Conservation (phyloP, 2,888 invertebrate genomes). For the Conops quadrifasciatus region DNA sequence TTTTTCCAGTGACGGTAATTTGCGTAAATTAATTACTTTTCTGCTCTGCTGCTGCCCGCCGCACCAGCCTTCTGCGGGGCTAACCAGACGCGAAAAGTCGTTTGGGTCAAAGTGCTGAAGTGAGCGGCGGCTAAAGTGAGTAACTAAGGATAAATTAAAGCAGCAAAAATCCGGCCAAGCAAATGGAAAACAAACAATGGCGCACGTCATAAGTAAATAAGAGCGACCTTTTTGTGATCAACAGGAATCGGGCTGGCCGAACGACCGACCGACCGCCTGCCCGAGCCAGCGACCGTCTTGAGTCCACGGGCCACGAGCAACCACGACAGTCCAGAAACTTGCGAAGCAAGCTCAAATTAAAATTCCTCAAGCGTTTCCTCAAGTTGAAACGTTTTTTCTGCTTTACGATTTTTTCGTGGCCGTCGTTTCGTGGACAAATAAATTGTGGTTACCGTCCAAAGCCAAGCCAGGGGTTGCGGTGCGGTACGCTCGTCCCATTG, state of each 20-base stretch:
- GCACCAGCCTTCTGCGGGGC: neutral
- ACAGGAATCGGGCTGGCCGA: neutral
- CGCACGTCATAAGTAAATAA: conserved; percentile 36
- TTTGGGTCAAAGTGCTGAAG: conserved; percentile 60
- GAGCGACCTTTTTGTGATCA: conserved; percentile 20
- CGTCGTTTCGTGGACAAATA: conserved; percentile 17
- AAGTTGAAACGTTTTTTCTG: conserved; percentile 41
- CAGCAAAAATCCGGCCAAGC: conserved; percentile 16
- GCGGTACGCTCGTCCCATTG: neutral
- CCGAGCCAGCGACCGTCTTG: neutral
- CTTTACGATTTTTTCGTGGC: neutral
- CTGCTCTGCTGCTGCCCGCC: neutral
- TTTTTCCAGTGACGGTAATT: conserved; percentile 27
- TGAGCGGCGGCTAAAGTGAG: conserved; percentile 48
- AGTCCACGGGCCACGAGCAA: neutral
- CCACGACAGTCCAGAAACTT: conserved; percentile 5
- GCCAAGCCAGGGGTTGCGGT: neutral
- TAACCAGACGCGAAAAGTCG: conserved; percentile 15
- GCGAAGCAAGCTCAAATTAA: conserved; percentile 41
- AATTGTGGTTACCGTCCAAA: conserved; percentile 16
- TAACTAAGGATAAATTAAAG: conserved; percentile 30
- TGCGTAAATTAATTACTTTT: conserved; percentile 31
- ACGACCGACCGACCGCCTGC: no score
- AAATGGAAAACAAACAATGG: conserved; percentile 35
- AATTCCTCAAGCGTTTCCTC: conserved; percentile 45